Evolutionary conservation across 2,888 invertebrate genomes (phyloP).

Genomic region (Microctonus brassicae): DNA sequence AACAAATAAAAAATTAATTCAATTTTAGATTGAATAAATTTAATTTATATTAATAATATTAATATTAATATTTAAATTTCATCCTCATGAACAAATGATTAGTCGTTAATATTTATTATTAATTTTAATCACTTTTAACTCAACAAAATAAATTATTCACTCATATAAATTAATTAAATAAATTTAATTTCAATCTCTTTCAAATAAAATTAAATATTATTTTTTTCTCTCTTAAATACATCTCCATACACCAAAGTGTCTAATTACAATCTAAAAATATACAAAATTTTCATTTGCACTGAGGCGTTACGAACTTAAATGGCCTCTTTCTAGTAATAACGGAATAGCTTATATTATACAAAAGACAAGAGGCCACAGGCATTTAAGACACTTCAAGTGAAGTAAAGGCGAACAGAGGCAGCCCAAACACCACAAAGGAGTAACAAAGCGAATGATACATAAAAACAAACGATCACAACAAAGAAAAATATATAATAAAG

Average conservation of each 20-base stretch:
- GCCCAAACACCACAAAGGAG: neutral
- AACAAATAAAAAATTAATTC: too few species aligned
- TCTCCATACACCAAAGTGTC: conserved; percentile 47
- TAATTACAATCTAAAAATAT: conserved; percentile 65
- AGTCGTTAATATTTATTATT: too few species aligned
- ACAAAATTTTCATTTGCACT: conserved; percentile 55
- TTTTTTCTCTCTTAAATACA: too few species aligned
- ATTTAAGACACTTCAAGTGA: conserved; percentile 21
- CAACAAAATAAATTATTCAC: too few species aligned
- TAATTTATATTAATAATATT: too few species aligned
- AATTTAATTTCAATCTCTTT: too few species aligned
- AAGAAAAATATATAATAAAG: neutral
- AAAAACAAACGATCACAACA: neutral
- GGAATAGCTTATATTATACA: conserved; percentile 57
- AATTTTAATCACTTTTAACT: too few species aligned
- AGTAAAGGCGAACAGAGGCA: conserved; percentile 9
- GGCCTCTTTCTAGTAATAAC: conserved; percentile 67
- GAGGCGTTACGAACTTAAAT: conserved; percentile 55
- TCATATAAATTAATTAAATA: too few species aligned
- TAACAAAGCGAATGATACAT: neutral
- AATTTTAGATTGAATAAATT: too few species aligned
- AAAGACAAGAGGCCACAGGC: conserved; percentile 43
- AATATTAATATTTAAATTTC: too few species aligned
- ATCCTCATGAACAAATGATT: too few species aligned
- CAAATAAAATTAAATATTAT: too few species aligned